A percentile compares a stretch with the other conserved stretches of the same genome.
phyloP scores from a whole-genome alignment of 2,888 invertebrate genomes.

The Aleiodes alternator region DNA sequence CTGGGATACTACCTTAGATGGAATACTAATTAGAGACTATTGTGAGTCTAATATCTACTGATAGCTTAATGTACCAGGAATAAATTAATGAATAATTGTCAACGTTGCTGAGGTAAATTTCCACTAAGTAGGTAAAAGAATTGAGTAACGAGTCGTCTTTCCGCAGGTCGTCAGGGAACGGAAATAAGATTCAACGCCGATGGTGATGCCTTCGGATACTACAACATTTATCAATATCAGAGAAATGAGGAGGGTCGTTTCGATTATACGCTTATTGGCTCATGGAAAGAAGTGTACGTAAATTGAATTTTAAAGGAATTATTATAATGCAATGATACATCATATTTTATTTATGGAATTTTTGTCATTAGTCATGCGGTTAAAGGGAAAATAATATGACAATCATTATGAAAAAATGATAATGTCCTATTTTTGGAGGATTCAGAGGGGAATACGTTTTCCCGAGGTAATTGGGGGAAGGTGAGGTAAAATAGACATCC shows the following conservation, averaged over 20 bases:
- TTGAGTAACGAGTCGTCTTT: slow-evolving; percentile 37
- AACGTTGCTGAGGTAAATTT: neutral
- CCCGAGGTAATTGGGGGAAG: no score
- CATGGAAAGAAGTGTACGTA: slow-evolving; percentile 79
- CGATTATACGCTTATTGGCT: slow-evolving; percentile 79
- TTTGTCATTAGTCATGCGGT: neutral
- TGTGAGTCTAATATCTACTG: no score
- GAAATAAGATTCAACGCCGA: slow-evolving; percentile 80
- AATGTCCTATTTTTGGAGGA: no score
- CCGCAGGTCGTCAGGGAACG: slow-evolving; percentile 76
- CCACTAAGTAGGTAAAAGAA: neutral
- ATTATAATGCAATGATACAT: slow-evolving; percentile 16
- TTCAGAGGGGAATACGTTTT: no score
- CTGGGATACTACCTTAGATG: no score
- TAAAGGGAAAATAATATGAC: neutral
- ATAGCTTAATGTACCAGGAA: no score
- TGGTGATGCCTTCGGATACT: slow-evolving; percentile 83
- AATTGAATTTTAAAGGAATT: neutral
- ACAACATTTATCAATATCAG: slow-evolving; percentile 84
- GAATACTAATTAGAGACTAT: no score
- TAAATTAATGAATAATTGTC: slow-evolving; percentile 7
- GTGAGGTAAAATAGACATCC: no score
- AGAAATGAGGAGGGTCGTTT: slow-evolving; percentile 76
- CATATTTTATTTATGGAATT: neutral
- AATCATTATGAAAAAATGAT: no score